phyloP scores from a whole-genome alignment of 2,797 vertebrate species.

The Sebastes nivosus region DNA sequence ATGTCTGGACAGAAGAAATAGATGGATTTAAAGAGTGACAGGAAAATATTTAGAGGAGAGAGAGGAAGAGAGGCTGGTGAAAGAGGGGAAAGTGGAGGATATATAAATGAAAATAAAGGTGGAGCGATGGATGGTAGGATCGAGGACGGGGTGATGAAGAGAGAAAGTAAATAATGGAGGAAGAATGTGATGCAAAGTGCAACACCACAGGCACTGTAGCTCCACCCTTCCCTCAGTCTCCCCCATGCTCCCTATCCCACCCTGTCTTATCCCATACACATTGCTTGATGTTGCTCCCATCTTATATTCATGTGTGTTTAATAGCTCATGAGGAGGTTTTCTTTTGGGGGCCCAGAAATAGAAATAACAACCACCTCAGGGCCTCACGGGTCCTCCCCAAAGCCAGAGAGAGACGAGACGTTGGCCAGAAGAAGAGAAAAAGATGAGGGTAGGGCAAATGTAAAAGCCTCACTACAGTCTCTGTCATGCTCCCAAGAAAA shows the following conservation, averaged over 20 bases:
- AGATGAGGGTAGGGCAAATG: neutral
- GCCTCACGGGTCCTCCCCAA: neutral
- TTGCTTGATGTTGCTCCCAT: constrained; percentile 11
- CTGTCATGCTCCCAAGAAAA: neutral
- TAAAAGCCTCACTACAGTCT: neutral
- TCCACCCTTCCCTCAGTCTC: constrained; percentile 25
- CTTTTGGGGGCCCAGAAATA: constrained; percentile 37
- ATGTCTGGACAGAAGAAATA: constrained; percentile 81
- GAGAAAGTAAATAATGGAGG: constrained; percentile 21
- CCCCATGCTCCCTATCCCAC: neutral
- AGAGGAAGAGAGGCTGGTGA: neutral
- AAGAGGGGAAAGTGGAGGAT: neutral
- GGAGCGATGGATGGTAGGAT: neutral
- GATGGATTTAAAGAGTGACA: neutral
- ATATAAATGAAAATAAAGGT: neutral
- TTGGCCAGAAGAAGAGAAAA: neutral
- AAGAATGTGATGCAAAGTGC: neutral
- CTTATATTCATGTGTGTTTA: constrained; percentile 58
- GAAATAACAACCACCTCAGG: neutral
- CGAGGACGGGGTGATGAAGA: neutral
- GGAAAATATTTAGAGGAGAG: neutral
- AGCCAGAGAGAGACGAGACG: neutral
- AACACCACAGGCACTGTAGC: constrained; percentile 9
- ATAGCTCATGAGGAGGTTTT: constrained; percentile 47
- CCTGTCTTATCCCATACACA: neutral